Conservation (phyloP, 2,797 vertebrate genomes). For the Cynodonichthys magdalenae region DNA sequence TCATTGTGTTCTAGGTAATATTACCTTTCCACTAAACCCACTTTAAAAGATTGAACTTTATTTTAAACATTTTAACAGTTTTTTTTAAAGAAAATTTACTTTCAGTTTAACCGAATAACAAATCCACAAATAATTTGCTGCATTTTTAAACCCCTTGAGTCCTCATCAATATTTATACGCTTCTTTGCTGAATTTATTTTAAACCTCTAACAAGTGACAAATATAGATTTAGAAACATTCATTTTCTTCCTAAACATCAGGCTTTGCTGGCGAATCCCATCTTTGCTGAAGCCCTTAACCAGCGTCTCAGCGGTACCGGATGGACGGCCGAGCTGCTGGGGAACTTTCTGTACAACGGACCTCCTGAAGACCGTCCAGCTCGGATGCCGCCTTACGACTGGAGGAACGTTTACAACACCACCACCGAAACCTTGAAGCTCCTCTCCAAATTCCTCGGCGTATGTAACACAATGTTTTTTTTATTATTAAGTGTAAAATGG, state of each 20-base stretch:
- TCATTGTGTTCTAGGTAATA: no score
- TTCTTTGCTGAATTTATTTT: not conserved
- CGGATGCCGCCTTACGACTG: conserved; percentile 80
- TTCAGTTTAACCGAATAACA: not conserved
- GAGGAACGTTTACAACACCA: conserved; percentile 84
- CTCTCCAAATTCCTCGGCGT: conserved; percentile 90
- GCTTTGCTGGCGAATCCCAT: conserved; percentile 80
- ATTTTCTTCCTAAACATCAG: conserved; percentile 66
- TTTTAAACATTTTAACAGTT: not conserved
- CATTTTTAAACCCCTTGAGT: not conserved
- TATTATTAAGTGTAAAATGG: conserved; percentile 14
- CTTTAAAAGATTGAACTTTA: no score
- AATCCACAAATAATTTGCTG: not conserved
- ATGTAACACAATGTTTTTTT: conserved; percentile 49
- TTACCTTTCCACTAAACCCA: no score
- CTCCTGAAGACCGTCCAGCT: conserved; percentile 68
- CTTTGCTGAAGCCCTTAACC: conserved; percentile 75
- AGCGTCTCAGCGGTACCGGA: conserved; percentile 69
- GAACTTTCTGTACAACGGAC: conserved; percentile 85
- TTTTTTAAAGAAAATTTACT: not conserved
- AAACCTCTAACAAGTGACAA: not conserved
- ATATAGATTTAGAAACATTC: conserved; percentile 6
- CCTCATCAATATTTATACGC: conserved; percentile 3
- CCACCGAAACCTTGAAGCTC: conserved; percentile 79
- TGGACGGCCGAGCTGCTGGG: conserved; percentile 82